A percentile compares a stretch with the other conserved stretches of the same genome.
These are phyloP conservation scores for Carassius carassius DNA, from an alignment of 2,113 vertebrate genomes.

Conservation along the genomic window DNA sequence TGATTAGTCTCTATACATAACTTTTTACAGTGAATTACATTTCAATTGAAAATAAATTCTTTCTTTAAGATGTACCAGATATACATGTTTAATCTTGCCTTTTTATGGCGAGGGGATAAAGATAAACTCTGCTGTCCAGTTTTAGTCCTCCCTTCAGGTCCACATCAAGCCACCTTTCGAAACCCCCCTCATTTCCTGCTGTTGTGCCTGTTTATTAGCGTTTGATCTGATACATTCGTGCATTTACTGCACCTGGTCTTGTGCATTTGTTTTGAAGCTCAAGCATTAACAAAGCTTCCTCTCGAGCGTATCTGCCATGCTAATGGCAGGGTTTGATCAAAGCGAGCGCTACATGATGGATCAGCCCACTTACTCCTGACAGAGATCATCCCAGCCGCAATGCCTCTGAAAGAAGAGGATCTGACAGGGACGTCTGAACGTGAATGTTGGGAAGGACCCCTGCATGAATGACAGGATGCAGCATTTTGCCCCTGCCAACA, in stretches of 20 bases:
- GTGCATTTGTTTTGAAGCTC: slow-evolving; percentile 19
- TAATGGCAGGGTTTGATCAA: slow-evolving; percentile 38
- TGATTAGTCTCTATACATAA: not conserved
- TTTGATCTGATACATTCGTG: slow-evolving; percentile 20
- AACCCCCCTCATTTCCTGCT: slow-evolving; percentile 30
- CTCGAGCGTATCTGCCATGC: slow-evolving; percentile 26
- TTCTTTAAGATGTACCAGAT: not conserved
- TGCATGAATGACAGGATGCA: slow-evolving; percentile 12
- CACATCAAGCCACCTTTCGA: not conserved
- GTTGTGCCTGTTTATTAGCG: slow-evolving; percentile 24
- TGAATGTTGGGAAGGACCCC: slow-evolving; percentile 17
- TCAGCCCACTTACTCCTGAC: slow-evolving; percentile 11
- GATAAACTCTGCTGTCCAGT: not conserved
- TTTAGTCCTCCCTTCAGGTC: not conserved
- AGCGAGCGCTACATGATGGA: not conserved
- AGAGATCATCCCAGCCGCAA: slow-evolving; percentile 6
- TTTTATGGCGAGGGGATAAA: not conserved
- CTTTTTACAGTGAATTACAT: not conserved
- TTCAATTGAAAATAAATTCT: not conserved
- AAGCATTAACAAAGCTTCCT: slow-evolving; percentile 37
- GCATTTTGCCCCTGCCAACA: not conserved
- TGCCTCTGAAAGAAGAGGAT: not conserved
- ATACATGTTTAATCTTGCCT: not conserved
- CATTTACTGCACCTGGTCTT: slow-evolving; percentile 31
- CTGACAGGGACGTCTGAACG: not conserved